Evolutionary conservation across 2,888 invertebrate genomes (phyloP).

Genomic region (Drosophila merina): DNA sequence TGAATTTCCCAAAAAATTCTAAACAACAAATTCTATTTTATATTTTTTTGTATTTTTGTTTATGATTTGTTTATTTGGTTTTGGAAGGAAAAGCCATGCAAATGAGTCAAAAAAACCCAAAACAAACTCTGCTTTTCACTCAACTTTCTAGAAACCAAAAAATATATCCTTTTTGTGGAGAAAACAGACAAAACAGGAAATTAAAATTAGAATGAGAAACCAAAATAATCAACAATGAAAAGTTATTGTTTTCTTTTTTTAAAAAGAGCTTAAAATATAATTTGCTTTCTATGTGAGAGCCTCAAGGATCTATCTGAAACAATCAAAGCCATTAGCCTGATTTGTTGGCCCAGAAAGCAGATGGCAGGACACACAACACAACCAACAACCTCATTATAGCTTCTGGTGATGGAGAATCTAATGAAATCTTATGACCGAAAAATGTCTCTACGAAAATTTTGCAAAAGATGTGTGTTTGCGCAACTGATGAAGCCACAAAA

Average conservation of each 20-base stretch:
- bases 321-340: constrained; percentile 30
- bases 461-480: constrained; percentile 26
- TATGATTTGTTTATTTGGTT: constrained; percentile 20
- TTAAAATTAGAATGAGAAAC: constrained; percentile 40
- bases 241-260: too few species aligned
- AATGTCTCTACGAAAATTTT: constrained; percentile 30
- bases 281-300: too few species aligned
- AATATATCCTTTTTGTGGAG: background rate
- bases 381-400: constrained; percentile 31
- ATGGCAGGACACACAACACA: constrained; percentile 4
- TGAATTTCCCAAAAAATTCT: too few species aligned
- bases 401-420: constrained; percentile 26
- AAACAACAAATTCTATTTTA: constrained; percentile 12
- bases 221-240: constrained; percentile 33
- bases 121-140: constrained; percentile 36
- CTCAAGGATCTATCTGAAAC: constrained; percentile 3
- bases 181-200: constrained; percentile 40
- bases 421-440: constrained; percentile 38
- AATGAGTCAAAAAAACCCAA: constrained; percentile 11
- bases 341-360: constrained; percentile 13
- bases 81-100: constrained; percentile 17
- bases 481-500: constrained; percentile 37
- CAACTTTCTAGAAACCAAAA: background rate
- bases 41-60: background rate
- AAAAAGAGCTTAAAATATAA: too few species aligned